Evolutionary conservation across 2,888 invertebrate species (phyloP).

Genomic region (Drosophila mimetica): DNA sequence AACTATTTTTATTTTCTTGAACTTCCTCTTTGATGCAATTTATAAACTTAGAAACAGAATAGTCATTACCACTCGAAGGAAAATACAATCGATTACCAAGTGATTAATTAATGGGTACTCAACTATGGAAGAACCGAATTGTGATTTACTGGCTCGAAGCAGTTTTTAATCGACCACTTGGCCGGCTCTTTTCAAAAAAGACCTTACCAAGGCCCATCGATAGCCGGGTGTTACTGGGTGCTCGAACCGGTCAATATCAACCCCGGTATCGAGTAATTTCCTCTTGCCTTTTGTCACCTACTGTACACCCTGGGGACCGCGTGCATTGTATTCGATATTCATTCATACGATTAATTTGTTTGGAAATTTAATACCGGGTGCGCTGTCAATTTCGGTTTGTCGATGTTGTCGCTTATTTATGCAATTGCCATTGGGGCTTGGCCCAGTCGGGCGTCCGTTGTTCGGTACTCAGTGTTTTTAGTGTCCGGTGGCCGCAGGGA

Average conservation of each 20-base stretch:
- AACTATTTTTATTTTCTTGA: no score
- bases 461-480: slow-evolving; percentile 16
- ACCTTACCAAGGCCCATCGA: not conserved
- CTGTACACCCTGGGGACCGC: slow-evolving; percentile 50
- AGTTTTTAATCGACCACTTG: not conserved
- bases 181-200: not conserved
- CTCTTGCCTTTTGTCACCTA: slow-evolving; percentile 49
- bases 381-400: slow-evolving; percentile 55
- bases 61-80: not conserved
- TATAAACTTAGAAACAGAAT: no score
- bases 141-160: not conserved
- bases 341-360: slow-evolving; percentile 68
- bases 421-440: slow-evolving; percentile 51
- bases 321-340: slow-evolving; percentile 64
- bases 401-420: slow-evolving; percentile 57
- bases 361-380: slow-evolving; percentile 47
- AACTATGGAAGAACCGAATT: not conserved
- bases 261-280: slow-evolving; percentile 6
- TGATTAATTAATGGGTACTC: slow-evolving; percentile 3
- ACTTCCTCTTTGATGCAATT: no score
- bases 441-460: slow-evolving; percentile 13
- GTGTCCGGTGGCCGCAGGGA: slow-evolving; percentile 22
- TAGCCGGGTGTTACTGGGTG: not conserved
- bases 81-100: not conserved
- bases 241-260: not conserved